Evolutionary conservation across 2,113 vertebrate genomes (phyloP).

Genomic region (Stigmatopora nigra): DNA sequence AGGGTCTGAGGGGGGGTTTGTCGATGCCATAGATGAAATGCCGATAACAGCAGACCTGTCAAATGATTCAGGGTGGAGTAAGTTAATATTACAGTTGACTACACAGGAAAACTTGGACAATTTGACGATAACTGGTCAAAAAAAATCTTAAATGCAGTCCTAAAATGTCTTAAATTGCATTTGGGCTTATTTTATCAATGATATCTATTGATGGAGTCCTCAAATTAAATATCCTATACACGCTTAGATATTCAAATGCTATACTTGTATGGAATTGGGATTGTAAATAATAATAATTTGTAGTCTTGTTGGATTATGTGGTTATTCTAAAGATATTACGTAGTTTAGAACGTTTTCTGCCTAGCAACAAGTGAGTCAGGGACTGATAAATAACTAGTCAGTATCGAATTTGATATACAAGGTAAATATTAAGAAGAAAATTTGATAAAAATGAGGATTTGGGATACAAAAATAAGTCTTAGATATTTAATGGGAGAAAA

Average conservation of each 20-base stretch:
- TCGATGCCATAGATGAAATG: constrained; percentile 33
- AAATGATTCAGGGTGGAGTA: constrained; percentile 41
- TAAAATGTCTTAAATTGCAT: constrained; percentile 32
- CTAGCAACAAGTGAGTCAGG: no score
- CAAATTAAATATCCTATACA: constrained; percentile 3
- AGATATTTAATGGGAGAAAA: no score
- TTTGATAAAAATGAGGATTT: no score
- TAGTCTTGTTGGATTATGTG: neutral
- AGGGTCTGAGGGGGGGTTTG: constrained; percentile 1
- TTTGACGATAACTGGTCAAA: constrained; percentile 42
- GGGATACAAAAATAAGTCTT: no score
- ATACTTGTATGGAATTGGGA: neutral
- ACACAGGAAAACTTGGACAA: constrained; percentile 41
- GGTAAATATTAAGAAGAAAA: no score
- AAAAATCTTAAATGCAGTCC: constrained; percentile 9
- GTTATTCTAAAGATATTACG: no score
- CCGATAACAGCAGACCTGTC: constrained; percentile 40
- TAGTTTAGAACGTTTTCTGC: no score
- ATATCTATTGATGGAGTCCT: neutral
- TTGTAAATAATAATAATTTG: neutral
- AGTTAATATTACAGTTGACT: constrained; percentile 60
- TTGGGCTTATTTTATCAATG: constrained; percentile 14
- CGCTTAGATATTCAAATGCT: neutral
- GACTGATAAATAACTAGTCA: no score
- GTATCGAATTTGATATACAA: no score